Percentiles rank a stretch among this genome's conserved stretches.
These are phyloP conservation scores for Hypomesus transpacificus DNA, from an alignment of 2,113 vertebrate genomes.

Conservation along the genomic window DNA sequence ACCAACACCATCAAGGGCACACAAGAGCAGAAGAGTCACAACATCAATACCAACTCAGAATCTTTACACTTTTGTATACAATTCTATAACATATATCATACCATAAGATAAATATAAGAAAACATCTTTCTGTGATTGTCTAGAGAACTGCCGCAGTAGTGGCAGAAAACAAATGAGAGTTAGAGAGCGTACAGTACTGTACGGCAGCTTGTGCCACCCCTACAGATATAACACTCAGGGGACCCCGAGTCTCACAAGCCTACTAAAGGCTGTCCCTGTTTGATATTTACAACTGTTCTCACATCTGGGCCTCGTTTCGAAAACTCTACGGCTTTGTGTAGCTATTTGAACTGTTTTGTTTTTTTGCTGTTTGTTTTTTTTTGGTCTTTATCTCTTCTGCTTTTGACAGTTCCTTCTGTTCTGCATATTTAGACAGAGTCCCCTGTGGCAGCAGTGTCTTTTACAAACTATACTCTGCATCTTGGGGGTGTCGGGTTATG, in stretches of 20 bases:
- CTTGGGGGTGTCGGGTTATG: constrained; percentile 16
- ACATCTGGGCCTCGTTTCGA: constrained; percentile 44
- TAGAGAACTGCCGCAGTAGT: background rate
- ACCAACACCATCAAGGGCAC: background rate
- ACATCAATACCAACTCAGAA: too few species aligned
- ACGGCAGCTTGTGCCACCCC: constrained; percentile 27
- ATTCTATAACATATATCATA: too few species aligned
- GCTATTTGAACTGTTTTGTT: constrained; percentile 32
- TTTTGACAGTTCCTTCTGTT: constrained; percentile 33
- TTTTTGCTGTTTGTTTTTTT: constrained; percentile 32
- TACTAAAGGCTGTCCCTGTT: constrained; percentile 48
- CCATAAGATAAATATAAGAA: too few species aligned
- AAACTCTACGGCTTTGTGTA: background rate
- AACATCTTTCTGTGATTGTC: too few species aligned
- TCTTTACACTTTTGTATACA: too few species aligned
- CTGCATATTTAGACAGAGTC: constrained; percentile 27
- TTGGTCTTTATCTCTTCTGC: constrained; percentile 26
- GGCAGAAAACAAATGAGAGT: constrained; percentile 8
- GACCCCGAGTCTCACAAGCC: constrained; percentile 36
- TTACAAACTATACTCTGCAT: constrained; percentile 28
- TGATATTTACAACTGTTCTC: constrained; percentile 55
- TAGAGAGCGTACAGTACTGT: constrained; percentile 13
- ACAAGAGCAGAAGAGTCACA: background rate
- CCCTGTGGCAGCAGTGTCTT: constrained; percentile 26
- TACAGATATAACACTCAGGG: constrained; percentile 39